Percentiles rank a stretch among this genome's conserved stretches.
Evolutionary conservation across 2,797 vertebrate genomes (phyloP).

Genomic region (Cyclopterus lumpus): DNA sequence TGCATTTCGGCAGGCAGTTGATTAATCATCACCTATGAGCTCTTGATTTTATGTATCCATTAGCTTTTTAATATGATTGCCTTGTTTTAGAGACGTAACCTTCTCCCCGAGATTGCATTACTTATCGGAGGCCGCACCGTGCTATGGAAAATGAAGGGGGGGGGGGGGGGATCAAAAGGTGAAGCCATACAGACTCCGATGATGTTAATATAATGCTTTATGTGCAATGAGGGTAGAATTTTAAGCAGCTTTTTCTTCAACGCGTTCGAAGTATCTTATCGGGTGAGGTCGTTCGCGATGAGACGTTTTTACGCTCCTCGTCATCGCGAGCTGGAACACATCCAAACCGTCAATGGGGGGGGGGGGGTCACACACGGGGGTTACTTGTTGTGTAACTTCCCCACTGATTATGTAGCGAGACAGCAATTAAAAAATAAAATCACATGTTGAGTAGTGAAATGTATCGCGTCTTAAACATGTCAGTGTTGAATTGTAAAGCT

Average conservation of each 20-base stretch:
- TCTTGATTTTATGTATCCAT: slow-evolving; percentile 83
- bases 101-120: slow-evolving; percentile 80
- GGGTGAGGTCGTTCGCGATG: slow-evolving; percentile 32
- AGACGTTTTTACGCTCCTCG: slow-evolving; percentile 35
- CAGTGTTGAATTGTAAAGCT: background rate
- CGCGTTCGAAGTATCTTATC: slow-evolving; percentile 24
- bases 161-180: too few species aligned
- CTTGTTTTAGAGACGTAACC: slow-evolving; percentile 80
- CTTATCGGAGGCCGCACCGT: slow-evolving; percentile 73
- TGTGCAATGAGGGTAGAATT: slow-evolving; percentile 34
- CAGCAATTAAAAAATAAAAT: slow-evolving; percentile 1
- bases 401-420: slow-evolving; percentile 3
- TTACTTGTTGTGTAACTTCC: slow-evolving; percentile 2
- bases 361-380: too few species aligned
- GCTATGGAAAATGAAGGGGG: slow-evolving; percentile 41
- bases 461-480: background rate
- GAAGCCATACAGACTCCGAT: slow-evolving; percentile 44
- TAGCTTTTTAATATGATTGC: slow-evolving; percentile 83
- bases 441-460: background rate
- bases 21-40: slow-evolving; percentile 86
- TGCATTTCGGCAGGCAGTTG: slow-evolving; percentile 80
- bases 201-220: slow-evolving; percentile 55
- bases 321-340: slow-evolving; percentile 18
- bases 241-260: slow-evolving; percentile 32
- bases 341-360: background rate